phyloP scores from a whole-genome alignment of 2,113 vertebrate genomes.

The Malurus melanocephalus region DNA sequence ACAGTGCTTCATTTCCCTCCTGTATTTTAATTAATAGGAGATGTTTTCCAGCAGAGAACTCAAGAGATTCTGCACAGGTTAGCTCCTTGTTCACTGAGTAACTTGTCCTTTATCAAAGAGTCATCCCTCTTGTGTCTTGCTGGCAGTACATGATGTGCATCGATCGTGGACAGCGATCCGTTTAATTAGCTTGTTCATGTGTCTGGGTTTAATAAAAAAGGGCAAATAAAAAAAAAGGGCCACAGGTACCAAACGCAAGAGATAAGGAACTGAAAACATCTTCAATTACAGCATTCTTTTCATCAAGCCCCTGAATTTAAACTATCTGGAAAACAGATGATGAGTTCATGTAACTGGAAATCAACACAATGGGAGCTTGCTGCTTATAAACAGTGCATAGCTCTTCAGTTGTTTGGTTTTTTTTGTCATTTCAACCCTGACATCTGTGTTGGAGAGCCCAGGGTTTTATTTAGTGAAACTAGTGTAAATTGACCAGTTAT shows the following conservation, averaged over 20 bases:
- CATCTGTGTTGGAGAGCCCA: neutral
- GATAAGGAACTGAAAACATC: neutral
- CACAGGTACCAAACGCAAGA: neutral
- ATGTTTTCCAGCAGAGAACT: neutral
- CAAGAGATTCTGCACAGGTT: neutral
- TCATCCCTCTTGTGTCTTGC: neutral
- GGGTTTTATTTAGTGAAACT: neutral
- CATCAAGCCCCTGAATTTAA: neutral
- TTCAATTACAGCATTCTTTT: neutral
- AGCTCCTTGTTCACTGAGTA: neutral
- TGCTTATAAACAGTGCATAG: neutral
- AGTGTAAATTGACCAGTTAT: neutral
- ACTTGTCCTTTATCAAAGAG: neutral
- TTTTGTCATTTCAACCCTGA: neutral
- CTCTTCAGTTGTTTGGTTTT: neutral
- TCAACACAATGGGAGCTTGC: neutral
- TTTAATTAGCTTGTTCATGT: constrained; percentile 17
- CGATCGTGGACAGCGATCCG: neutral
- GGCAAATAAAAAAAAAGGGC: neutral
- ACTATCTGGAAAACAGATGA: neutral
- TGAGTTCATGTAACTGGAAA: neutral
- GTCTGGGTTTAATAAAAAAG: neutral
- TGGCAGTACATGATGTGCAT: constrained; percentile 15
- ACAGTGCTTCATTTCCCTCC: neutral
- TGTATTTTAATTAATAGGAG: neutral